Evolutionary conservation across 2,888 invertebrate genomes (phyloP), one percentile per base, ranked within the genome.

Genomic region (Nineta flava): DNA sequence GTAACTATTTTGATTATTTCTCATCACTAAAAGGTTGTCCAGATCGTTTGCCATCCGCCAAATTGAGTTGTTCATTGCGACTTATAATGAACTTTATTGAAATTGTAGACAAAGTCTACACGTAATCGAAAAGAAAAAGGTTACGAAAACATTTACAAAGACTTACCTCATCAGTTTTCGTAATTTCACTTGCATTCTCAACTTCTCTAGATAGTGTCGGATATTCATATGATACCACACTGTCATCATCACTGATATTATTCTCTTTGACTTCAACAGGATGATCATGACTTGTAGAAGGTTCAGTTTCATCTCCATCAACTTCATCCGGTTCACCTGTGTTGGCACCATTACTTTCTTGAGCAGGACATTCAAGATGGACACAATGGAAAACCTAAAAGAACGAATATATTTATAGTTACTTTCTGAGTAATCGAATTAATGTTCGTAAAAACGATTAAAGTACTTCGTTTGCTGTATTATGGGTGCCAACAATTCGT

Each of bases 331-430:
- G 2, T 9, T 26, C 32, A 31, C 15, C 16, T 7, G 46, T 15
- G 13, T 48, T 40, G 9, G 13, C n/a, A 9, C 31, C 34, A 21
- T 13, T 19, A 17, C 21, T n/a, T 9, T 60, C 61, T 54, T 83
- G 83, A 31, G 88, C 83, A 6, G 97, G 96, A 59, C 93, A 93
- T 71, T 97, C 97, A 67, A 97, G 84, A 71, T 97, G 97, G 49
- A 97, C 97, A 64, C 94, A 87, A 65, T 97, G 96, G 68, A 97
- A 97, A 50, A 95, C 92, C 90, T 92, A 63, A 53, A 41, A 46
- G 31, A 47, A 47, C 10, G 3, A 26, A n/a, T n/a, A n/a, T n/a
- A n/a, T 21, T 50, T 46, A 19, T 31, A 46, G n/a, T 13, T 2
- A 32, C 9, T 26, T 26, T 26, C 26, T 7, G 7, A 26, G 7